Evolutionary conservation across 2,113 vertebrate genomes (phyloP).

Genomic region (Clarias magur): DNA sequence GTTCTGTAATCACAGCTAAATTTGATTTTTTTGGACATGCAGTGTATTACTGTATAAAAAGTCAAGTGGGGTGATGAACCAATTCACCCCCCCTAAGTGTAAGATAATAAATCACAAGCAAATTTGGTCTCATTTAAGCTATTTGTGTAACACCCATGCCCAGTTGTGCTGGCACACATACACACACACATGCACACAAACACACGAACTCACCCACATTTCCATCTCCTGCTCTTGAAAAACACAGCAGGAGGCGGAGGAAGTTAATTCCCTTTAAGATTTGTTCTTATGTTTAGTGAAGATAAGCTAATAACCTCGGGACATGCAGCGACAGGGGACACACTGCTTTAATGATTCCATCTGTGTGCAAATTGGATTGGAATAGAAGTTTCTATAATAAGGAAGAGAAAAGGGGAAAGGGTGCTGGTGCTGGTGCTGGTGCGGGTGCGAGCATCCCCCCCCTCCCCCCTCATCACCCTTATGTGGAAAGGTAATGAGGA

Average conservation of each 20-base stretch:
- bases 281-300: slow-evolving; percentile 63
- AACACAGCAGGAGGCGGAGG: slow-evolving; percentile 47
- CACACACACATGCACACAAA: slow-evolving; percentile 34
- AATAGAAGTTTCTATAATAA: slow-evolving; percentile 64
- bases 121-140: neutral
- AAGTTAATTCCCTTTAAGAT: slow-evolving; percentile 67
- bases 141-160: neutral
- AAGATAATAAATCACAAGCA: neutral
- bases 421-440: neutral
- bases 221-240: slow-evolving; percentile 27
- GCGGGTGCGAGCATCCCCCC: slow-evolving; percentile 48
- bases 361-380: slow-evolving; percentile 81
- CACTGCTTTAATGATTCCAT: slow-evolving; percentile 74
- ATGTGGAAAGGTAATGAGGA: slow-evolving; percentile 22
- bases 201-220: slow-evolving; percentile 30
- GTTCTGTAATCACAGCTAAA: no score
- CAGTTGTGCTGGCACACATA: neutral
- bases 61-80: neutral
- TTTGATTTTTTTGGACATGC: no score
- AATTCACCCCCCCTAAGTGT: neutral
- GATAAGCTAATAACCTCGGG: slow-evolving; percentile 73
- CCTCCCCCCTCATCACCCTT: slow-evolving; percentile 55
- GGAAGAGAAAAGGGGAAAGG: slow-evolving; percentile 48
- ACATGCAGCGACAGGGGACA: slow-evolving; percentile 66
- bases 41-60: neutral